Base-by-base conservation (phyloP, 2,797 vertebrate species). In the Scolopax bukidnonensis region DNA sequence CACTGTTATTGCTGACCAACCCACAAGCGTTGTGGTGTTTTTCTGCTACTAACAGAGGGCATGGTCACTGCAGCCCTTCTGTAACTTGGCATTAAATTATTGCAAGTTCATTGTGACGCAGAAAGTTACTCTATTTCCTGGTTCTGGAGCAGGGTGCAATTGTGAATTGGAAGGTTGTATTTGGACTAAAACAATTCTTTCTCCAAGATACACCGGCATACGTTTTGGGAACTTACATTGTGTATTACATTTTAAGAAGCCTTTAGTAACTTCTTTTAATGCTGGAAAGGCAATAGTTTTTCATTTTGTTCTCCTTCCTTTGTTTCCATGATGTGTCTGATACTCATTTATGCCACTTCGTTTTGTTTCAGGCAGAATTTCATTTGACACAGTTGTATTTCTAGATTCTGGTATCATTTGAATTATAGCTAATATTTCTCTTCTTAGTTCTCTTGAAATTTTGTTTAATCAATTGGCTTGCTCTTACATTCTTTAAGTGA, bases 71-170 rank as follows among this genome's bases (percentile, higher is more conserved):
- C 25, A 75, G 43, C 27, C 24, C 11, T 69, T 19, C 23, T 10
- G 25, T 65, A 53, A 54, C 6, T 10, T 38, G 43, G 32, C 32
- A 27, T 41, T 69, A 41, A 75, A 24, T 65, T 83, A 53, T 47
- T 0, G 1, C 53, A 43, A 33, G 18, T 43, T 67, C 16, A 12
- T 40, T 1, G 2, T 38, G n/a, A 27, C 40, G 61, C 40, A 38
- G 41, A 53, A 30, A 57, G 48, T 43, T 74, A 10, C 7, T 69
- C 30, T 38, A 10, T 68, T 57, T 75, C 54, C n/a, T 61, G 28
- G 10, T 43, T 74, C 36, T 50, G 68, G n/a, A 84, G 20, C 41
- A 61, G 24, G 5, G 30, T 79, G 4, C 17, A 17, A 38, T 57
- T 69, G 47, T 16, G 40, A 75, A 59, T 16, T 64, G 32, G 30